Conservation (phyloP, 2,797 vertebrate genomes). For the Argya squamiceps region DNA sequence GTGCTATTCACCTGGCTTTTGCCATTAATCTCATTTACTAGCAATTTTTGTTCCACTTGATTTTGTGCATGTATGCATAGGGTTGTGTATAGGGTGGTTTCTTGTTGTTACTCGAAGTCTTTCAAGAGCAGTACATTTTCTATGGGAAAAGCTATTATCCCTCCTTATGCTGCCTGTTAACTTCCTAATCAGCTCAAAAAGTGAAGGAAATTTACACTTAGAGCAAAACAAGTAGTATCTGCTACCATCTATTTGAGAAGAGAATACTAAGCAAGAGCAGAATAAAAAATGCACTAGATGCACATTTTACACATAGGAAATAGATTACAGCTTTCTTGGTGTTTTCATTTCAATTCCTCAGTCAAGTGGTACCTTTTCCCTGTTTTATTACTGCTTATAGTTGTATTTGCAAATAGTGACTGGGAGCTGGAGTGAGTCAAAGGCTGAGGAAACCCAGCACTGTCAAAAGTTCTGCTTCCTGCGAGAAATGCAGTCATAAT, state of each 20-base stretch:
- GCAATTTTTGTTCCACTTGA: not conserved
- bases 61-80: not conserved
- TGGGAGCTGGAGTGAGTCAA: not conserved
- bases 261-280: not conserved
- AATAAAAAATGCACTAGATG: not conserved
- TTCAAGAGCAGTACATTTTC: not conserved
- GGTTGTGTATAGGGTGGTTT: not conserved
- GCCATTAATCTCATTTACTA: not conserved
- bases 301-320: not conserved
- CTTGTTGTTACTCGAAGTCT: not conserved
- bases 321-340: not conserved
- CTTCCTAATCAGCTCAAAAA: not conserved
- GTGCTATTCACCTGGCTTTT: conserved; percentile 2
- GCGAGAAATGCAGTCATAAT: rapidly evolving
- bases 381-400: not conserved
- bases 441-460: not conserved
- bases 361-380: not conserved
- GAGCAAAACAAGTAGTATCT: not conserved
- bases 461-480: not conserved
- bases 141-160: not conserved
- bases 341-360: not conserved
- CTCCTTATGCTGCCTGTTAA: not conserved
- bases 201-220: not conserved
- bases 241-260: not conserved
- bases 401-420: not conserved